Conservation (phyloP, 1,140 invertebrate genomes). For the Brachionus asplanchnoidis region DNA sequence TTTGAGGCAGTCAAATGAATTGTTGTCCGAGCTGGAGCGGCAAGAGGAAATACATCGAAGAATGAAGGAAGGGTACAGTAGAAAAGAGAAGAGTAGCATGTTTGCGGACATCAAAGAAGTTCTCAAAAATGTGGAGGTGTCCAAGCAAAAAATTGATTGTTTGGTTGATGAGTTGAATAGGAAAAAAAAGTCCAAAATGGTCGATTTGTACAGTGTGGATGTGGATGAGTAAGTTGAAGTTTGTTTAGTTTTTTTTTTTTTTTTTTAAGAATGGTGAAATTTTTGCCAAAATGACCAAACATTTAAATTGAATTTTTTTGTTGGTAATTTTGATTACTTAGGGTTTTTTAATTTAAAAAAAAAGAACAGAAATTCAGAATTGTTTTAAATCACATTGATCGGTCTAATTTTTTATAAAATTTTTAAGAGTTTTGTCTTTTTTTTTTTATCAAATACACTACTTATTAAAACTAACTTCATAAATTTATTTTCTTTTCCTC, state of each 20-base stretch:
- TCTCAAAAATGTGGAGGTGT: background rate
- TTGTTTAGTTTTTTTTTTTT: background rate
- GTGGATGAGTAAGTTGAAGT: background rate
- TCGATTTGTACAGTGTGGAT: background rate
- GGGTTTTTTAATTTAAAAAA: too few relatives aligned
- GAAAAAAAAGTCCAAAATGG: background rate
- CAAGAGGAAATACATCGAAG: background rate
- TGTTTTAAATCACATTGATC: too few relatives aligned
- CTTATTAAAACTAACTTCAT: too few relatives aligned
- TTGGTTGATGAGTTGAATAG: background rate
- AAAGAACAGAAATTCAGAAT: too few relatives aligned
- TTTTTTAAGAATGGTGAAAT: background rate
- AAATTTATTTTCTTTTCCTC: too few relatives aligned
- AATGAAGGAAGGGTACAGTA: background rate
- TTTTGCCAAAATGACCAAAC: background rate
- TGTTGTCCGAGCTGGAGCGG: background rate
- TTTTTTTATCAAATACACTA: too few relatives aligned
- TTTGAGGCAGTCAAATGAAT: background rate
- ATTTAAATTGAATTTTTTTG: background rate
- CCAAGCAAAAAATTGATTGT: background rate
- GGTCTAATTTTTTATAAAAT: too few relatives aligned
- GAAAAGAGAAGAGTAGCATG: background rate
- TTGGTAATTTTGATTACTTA: too few relatives aligned
- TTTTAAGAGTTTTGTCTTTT: too few relatives aligned
- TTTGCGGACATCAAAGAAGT: slow-evolving; percentile 20